Evolutionary conservation across 2,888 invertebrate species (phyloP), one percentile per base, ranked within the genome.

Genomic region (Thera britannica): DNA sequence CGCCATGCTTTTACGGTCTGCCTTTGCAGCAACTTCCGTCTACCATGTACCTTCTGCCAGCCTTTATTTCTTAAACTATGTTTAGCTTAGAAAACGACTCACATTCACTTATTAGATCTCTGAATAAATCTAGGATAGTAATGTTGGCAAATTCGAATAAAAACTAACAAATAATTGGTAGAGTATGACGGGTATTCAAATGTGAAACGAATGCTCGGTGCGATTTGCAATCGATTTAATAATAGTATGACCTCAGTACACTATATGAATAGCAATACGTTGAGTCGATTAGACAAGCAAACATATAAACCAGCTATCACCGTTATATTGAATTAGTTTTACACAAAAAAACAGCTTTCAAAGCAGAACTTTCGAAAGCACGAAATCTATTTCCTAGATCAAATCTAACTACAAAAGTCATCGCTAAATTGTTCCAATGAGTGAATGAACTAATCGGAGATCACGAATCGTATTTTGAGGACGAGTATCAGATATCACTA

Each of bases 141-240:
- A 52, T 55, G n/a, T 38, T 38, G 38, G 55, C 2, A 11, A 65
- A 58, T 55, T 49, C 49, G 36, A 12, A 59, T 59, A 49, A 49
- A 49, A 11, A 64, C 59, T 12, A 34, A 59, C 49, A 57, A 44
- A 59, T 23, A 59, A 36, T n/a, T 35, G 9, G 34, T 44, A 34
- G 49, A 58, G 58, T 23, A 44, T 56, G 35, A 66, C 58, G 57
- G 61, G 65, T 44, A 57, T 36, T 61, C 62, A 65, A 65, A 68
- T 65, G 62, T 36, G 34, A 52, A 63, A 41, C 62, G 48, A 60
- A 71, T 54, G 23, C 46, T 61, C 58, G 56, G 49, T 58, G 67
- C 54, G 52, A 44, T 61, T 61, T 36, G 54, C 35, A 65, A 69
- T 65, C 69, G 60, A 69, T 69, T 71, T 67, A 67, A 68, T 59